Evolutionary conservation across 2,888 invertebrate genomes (phyloP), one percentile per base, ranked within the genome.

Genomic region (Pristionchus exspectatus): DNA sequence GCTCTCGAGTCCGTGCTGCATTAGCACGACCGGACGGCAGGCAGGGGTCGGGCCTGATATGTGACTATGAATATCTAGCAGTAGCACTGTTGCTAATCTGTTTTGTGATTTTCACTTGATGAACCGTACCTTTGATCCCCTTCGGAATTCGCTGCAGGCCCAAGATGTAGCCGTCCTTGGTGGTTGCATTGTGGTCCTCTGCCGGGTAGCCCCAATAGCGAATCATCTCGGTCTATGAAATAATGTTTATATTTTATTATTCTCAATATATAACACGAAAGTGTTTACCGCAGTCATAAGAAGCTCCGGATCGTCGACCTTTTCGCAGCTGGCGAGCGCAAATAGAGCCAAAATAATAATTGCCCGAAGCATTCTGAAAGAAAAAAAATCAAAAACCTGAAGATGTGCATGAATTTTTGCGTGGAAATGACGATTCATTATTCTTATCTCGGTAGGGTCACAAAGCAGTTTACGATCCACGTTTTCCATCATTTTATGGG

Each of bases 1-100:
- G 74, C 91, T 90, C n/a, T 92, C 92, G 30, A 98, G 95, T 0
- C 98, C 98, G 94, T 98, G 98, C 94, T 97, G 97, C 66, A 98
- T 95, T 91, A 97, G 96, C 95, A 95, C 91, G 14, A 95, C 94
- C 0, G 94, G 94, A 0, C 91, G 89, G 59, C 66, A 87, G 7
- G 30, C 50, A 21, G 63, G 87, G 14, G 85, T 54, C 24, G 88
- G 84, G 27, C 89, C 86, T 66, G n/a, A n/a, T n/a, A n/a, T n/a
- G n/a, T n/a, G n/a, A n/a, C n/a, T n/a, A n/a, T n/a, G n/a, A n/a
- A n/a, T n/a, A n/a, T n/a, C n/a, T n/a, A n/a, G n/a, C n/a, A n/a
- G n/a, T n/a, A n/a, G n/a, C n/a, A n/a, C n/a, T n/a, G n/a, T n/a
- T n/a, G n/a, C n/a, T n/a, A n/a, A n/a, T n/a, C n/a, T n/a, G n/a